A percentile compares a stretch with the other conserved stretches of the same genome.
phyloP scores from a whole-genome alignment of 2,113 vertebrate genomes.

The Chinchilla lanigera region DNA sequence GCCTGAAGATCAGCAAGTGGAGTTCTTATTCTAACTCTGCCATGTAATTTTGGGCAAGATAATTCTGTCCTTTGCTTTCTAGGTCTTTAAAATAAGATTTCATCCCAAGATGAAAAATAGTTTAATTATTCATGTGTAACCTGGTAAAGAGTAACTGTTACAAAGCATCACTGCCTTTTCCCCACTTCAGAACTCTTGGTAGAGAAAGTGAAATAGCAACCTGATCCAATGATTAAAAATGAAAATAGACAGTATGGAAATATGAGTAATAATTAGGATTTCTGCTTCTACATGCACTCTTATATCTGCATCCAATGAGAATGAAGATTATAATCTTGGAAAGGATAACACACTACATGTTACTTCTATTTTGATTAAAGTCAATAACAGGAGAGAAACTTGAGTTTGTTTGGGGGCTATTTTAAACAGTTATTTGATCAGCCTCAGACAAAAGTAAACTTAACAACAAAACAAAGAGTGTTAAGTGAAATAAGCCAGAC shows the following conservation, averaged over 20 bases:
- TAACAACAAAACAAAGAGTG: neutral
- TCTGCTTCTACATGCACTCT: conserved; percentile 24
- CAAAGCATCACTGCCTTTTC: neutral
- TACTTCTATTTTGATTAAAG: conserved; percentile 60
- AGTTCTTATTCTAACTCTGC: conserved; percentile 29
- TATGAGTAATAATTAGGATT: conserved; percentile 46
- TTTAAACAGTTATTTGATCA: conserved; percentile 52
- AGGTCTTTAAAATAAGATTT: conserved; percentile 55
- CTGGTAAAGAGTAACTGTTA: conserved; percentile 26
- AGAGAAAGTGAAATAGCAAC: conserved; percentile 32
- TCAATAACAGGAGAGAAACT: conserved; percentile 49
- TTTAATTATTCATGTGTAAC: conserved; percentile 40
- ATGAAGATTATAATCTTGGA: conserved; percentile 48
- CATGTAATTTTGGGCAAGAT: neutral
- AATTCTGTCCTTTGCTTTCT: conserved; percentile 33
- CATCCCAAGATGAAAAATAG: neutral
- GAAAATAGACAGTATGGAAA: conserved; percentile 57
- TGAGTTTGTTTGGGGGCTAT: conserved; percentile 9
- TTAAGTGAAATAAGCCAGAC: neutral
- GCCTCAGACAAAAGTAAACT: conserved; percentile 56
- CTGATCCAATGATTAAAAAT: neutral
- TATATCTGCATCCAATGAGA: neutral
- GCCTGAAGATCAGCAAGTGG: neutral
- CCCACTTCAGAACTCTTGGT: conserved; percentile 2
- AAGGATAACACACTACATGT: conserved; percentile 24